Percentiles rank a stretch among this genome's conserved stretches.
These are phyloP conservation scores for Oncopeltus fasciatus DNA, from an alignment of 1,140 invertebrate species.

Conservation along the genomic window DNA sequence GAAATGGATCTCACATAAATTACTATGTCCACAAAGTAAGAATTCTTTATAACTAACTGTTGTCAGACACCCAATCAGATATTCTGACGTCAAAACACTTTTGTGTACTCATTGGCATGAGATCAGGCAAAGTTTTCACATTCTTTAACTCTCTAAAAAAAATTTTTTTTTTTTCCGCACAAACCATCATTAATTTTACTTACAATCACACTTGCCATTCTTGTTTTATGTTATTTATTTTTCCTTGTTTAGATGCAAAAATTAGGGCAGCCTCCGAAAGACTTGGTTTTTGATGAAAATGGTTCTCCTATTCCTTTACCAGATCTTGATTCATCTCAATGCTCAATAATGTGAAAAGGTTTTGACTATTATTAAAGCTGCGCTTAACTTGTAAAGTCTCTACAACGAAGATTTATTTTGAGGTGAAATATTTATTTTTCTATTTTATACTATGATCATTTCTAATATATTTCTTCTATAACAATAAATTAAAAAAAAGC, in stretches of 20 bases:
- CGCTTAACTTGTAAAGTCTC: too few relatives aligned
- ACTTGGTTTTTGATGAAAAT: slow-evolving; percentile 37
- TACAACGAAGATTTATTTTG: too few relatives aligned
- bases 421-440: too few relatives aligned
- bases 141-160: neutral
- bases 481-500: too few relatives aligned
- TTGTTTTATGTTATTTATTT: slow-evolving; percentile 9
- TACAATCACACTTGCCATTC: neutral
- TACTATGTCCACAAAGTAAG: neutral
- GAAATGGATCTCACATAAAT: neutral
- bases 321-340: slow-evolving; percentile 26
- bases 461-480: too few relatives aligned
- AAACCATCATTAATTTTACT: neutral
- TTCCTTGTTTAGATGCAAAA: slow-evolving; percentile 51
- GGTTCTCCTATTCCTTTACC: slow-evolving; percentile 25
- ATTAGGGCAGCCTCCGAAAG: slow-evolving; percentile 69
- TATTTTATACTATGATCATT: too few relatives aligned
- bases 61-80: neutral
- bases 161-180: too few relatives aligned
- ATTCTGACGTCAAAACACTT: neutral
- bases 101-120: neutral
- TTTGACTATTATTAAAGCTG: too few relatives aligned
- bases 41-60: neutral
- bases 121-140: neutral
- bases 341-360: slow-evolving; percentile 17